phyloP scores from a whole-genome alignment of 2,888 invertebrate species.

The Imbricaverruca yamaguchii region DNA sequence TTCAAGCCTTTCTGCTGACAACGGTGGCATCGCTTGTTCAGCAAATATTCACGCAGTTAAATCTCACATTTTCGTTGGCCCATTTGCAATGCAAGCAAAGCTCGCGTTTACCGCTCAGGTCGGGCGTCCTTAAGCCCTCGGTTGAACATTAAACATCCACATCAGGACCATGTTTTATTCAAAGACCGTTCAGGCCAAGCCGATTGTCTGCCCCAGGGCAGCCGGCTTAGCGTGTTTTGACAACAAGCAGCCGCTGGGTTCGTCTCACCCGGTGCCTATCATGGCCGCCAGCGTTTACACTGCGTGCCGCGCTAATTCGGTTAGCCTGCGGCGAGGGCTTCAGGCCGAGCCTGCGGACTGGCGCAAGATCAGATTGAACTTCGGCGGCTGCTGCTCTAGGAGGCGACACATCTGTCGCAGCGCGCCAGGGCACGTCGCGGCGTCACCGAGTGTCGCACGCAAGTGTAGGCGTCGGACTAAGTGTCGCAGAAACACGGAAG shows the following conservation, averaged over 20 bases:
- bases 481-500: no score
- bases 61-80: no score
- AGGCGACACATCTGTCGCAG: background rate
- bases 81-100: no score
- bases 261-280: background rate
- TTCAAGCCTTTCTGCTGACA: no score
- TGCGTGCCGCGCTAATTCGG: background rate
- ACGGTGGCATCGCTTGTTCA: no score
- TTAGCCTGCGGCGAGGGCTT: no score
- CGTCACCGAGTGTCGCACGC: no score
- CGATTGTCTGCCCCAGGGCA: background rate
- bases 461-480: no score
- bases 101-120: no score
- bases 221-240: background rate
- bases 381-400: background rate
- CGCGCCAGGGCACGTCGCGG: no score
- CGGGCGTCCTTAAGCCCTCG: background rate
- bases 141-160: background rate
- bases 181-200: background rate
- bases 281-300: background rate
- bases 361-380: background rate
- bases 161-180: background rate
- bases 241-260: background rate
- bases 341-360: no score
- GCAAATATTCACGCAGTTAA: no score